These are phyloP conservation scores for Teleogryllus oceanicus DNA, from an alignment of 2,888 invertebrate species.

Conservation along the genomic window DNA sequence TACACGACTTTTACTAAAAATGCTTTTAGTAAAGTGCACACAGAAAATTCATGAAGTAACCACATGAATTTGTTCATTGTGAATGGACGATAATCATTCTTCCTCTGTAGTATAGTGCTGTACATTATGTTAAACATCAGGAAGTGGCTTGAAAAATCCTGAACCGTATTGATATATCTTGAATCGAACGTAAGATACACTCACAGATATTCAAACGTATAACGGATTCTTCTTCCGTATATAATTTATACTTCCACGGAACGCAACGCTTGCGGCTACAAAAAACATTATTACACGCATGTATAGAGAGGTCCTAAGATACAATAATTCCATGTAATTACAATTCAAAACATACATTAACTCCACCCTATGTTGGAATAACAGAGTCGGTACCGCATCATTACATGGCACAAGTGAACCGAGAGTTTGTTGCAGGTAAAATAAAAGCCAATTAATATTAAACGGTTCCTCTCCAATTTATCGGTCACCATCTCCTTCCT, in stretches of 20 bases:
- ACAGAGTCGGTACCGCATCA: not conserved
- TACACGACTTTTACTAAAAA: no score
- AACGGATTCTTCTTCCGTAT: not conserved
- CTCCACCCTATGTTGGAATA: not conserved
- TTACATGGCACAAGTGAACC: not conserved
- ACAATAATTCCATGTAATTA: not conserved
- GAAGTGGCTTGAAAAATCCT: not conserved
- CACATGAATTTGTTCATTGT: no score
- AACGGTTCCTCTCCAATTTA: constrained; percentile 8
- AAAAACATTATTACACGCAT: constrained; percentile 4
- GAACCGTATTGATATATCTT: not conserved
- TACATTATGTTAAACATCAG: no score
- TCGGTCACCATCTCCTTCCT: not conserved
- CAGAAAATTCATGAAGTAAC: no score
- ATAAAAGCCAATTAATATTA: constrained; percentile 18
- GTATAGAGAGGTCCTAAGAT: not conserved
- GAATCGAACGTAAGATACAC: not conserved
- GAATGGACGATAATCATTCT: no score
- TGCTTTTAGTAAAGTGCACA: no score
- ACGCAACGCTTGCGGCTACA: not conserved
- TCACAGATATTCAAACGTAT: not conserved
- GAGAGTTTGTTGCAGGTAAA: not conserved
- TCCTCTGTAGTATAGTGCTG: no score
- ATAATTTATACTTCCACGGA: not conserved
- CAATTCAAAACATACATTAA: not conserved